phyloP scores from a whole-genome alignment of 2,113 vertebrate genomes.

The Ptilonorhynchus violaceus region DNA sequence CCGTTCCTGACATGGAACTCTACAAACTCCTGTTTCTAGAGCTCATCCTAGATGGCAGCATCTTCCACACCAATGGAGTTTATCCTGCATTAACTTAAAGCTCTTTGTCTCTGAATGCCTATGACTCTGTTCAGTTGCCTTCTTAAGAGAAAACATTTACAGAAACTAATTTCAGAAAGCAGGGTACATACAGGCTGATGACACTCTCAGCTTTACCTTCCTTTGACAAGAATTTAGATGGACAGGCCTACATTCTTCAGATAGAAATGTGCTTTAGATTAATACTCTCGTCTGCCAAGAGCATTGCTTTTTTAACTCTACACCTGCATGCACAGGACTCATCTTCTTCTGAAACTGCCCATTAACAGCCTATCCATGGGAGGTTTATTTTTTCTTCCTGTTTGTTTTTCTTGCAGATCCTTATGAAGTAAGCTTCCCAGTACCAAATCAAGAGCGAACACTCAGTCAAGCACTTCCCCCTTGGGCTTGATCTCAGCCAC shows the following conservation, averaged over 20 bases:
- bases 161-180: not conserved
- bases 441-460: not conserved
- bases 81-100: not conserved
- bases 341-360: not conserved
- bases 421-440: not conserved
- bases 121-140: not conserved
- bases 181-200: not conserved
- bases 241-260: not conserved
- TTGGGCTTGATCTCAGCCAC: not conserved
- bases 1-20: not conserved
- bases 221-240: not conserved
- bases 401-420: not conserved
- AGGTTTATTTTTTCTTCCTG: not conserved
- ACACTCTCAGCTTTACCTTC: not conserved
- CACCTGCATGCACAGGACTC: accelerated
- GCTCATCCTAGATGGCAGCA: not conserved
- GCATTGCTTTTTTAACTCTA: not conserved
- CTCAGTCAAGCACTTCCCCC: not conserved
- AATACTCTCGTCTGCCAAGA: not conserved
- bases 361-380: not conserved
- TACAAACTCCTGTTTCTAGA: not conserved
- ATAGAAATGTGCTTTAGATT: not conserved
- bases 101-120: not conserved
- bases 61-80: not conserved
- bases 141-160: not conserved